Percentiles rank a stretch among this genome's conserved stretches.
These are phyloP conservation scores for Campylomormyrus tamandua DNA, from an alignment of 2,113 vertebrate species.

Conservation along the genomic window DNA sequence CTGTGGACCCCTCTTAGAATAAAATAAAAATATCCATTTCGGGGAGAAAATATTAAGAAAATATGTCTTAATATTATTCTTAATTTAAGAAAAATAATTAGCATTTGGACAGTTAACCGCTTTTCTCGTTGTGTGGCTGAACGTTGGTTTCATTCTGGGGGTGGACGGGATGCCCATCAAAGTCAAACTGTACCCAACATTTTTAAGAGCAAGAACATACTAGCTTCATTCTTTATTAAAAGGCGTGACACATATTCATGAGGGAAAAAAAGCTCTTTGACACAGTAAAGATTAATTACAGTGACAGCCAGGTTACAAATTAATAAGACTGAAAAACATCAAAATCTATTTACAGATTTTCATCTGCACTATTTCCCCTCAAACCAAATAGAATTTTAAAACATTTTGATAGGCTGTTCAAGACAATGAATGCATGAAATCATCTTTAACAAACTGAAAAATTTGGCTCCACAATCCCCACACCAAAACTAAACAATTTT, in stretches of 20 bases:
- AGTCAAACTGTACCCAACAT: background rate
- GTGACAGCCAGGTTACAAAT: constrained; percentile 2
- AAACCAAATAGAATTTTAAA: background rate
- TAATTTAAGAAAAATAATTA: background rate
- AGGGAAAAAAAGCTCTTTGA: background rate
- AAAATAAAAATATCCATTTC: background rate
- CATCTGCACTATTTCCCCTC: background rate
- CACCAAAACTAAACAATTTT: background rate
- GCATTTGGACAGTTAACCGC: background rate
- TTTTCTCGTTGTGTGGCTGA: background rate
- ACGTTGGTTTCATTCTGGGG: background rate
- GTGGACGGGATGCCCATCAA: background rate
- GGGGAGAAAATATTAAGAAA: background rate
- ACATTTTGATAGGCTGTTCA: background rate
- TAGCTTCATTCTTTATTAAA: background rate
- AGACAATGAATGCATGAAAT: background rate
- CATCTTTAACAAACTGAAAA: background rate
- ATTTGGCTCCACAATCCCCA: background rate
- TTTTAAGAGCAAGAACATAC: background rate
- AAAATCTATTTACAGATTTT: background rate
- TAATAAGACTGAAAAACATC: background rate
- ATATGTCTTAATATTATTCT: background rate
- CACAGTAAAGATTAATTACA: background rate
- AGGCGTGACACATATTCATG: background rate
- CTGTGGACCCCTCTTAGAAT: background rate